Evolutionary conservation across 2,797 vertebrate species (phyloP).

Genomic region (Epinephelus awoara): DNA sequence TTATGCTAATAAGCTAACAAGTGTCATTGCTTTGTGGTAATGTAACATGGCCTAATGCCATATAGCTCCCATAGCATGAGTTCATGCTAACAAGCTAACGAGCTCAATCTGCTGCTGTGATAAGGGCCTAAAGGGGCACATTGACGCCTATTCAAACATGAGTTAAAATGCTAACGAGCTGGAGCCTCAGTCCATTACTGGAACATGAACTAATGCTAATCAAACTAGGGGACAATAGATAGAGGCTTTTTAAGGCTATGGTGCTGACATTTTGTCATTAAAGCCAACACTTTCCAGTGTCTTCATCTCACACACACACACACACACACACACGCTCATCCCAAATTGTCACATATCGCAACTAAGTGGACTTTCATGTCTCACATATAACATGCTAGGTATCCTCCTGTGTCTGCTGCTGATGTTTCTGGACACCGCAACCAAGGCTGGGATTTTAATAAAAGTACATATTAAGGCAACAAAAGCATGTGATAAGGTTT

Average conservation of each 20-base stretch:
- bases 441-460: too few relatives aligned
- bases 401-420: too few relatives aligned
- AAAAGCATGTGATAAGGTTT: too few relatives aligned
- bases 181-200: constrained; percentile 51
- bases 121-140: constrained; percentile 62
- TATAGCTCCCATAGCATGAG: constrained; percentile 71
- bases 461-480: too few relatives aligned
- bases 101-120: constrained; percentile 69
- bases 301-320: background rate
- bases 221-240: constrained; percentile 4
- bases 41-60: constrained; percentile 76
- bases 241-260: background rate
- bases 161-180: constrained; percentile 70
- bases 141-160: constrained; percentile 55
- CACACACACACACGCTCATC: too few relatives aligned
- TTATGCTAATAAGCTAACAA: constrained; percentile 82
- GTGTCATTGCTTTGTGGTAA: constrained; percentile 68
- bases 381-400: too few relatives aligned
- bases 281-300: background rate
- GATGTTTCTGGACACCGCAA: too few relatives aligned
- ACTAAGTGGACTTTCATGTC: too few relatives aligned
- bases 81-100: constrained; percentile 77
- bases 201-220: constrained; percentile 60
- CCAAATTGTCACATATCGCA: too few relatives aligned
- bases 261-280: background rate